Conservation (phyloP, 2,888 invertebrate species). For the Xestia ashworthii region DNA sequence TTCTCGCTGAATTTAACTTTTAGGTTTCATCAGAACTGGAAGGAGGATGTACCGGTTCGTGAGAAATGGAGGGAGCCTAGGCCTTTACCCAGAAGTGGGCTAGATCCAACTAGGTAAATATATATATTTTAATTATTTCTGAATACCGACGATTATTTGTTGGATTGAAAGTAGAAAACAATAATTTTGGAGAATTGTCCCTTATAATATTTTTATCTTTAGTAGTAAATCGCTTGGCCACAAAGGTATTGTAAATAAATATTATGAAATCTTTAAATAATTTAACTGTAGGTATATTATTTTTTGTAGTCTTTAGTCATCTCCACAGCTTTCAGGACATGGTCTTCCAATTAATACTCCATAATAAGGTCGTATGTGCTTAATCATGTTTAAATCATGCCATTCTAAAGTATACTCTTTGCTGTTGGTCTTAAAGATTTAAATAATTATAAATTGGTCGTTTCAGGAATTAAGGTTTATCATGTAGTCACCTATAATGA, state of each 20-base stretch:
- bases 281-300: not conserved
- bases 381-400: not conserved
- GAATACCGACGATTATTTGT: not conserved
- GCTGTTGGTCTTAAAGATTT: not conserved
- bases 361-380: slow-evolving; percentile 34
- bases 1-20: not conserved
- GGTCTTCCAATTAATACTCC: slow-evolving; percentile 31
- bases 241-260: not conserved
- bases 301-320: not conserved
- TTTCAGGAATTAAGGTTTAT: too few relatives aligned
- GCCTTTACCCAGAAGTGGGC: not conserved
- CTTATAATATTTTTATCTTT: not conserved
- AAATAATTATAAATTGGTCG: too few relatives aligned
- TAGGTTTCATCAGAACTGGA: not conserved
- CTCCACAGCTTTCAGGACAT: slow-evolving; percentile 33
- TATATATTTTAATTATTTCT: not conserved
- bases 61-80: not conserved
- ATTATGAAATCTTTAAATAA: not conserved
- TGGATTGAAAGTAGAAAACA: not conserved
- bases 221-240: not conserved
- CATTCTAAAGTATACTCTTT: slow-evolving; percentile 22
- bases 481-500: too few relatives aligned
- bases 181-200: too few relatives aligned
- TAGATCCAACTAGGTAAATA: not conserved
- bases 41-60: too few relatives aligned